Base-by-base conservation (phyloP, 2,113 vertebrate species). In the Nicator chloris region DNA sequence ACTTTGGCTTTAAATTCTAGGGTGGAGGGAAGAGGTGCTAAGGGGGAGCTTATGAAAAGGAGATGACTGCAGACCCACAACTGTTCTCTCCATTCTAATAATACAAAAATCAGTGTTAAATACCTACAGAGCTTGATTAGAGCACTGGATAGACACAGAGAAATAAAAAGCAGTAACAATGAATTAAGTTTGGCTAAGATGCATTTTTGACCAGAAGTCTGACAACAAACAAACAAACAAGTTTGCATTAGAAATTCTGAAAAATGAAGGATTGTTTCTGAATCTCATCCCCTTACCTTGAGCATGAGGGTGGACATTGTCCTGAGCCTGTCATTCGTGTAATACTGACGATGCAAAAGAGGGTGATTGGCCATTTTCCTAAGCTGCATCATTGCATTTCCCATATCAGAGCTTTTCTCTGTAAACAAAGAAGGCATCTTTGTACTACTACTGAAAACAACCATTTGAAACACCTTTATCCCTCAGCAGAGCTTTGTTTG, bases 331-430 rank as follows among this genome's bases (percentile, higher is more conserved):
- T 99, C 99, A 66, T 94, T 95, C 3, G 99, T 99, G 96, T 98
- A 99, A 95, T 99, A 98, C 12, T 99, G 99, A n/a, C 99, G 98
- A 78, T 99, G 99, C 77, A 99, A 96, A 82, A 99, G 98, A 19
- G 99, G 99, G 69, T 99, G 99, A 95, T 99, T 99, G 68, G 99
- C 99, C 99, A 99, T 99, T 97, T 99, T 99, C 89, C 99, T 98
- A 92, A 99, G 92, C 20, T 99, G 99, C 99, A 99, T 99, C 98
- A 99, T 99, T 47, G 98, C 98, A 89, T 99, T 99, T 83, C 98
- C 98, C 96, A 99, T 97, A 92, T 98, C 98, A 23, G 98, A 97
- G 70, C 96, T 98, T n/a, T 98, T 98, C 93, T 98, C 99, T 99
- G 92, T 57, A 77, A 94, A 81, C 10, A 88, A 96, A 96, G 91